These are phyloP conservation scores for Sinopyrophorus schimmeli DNA, from an alignment of 2,888 invertebrate species.

Conservation along the genomic window DNA sequence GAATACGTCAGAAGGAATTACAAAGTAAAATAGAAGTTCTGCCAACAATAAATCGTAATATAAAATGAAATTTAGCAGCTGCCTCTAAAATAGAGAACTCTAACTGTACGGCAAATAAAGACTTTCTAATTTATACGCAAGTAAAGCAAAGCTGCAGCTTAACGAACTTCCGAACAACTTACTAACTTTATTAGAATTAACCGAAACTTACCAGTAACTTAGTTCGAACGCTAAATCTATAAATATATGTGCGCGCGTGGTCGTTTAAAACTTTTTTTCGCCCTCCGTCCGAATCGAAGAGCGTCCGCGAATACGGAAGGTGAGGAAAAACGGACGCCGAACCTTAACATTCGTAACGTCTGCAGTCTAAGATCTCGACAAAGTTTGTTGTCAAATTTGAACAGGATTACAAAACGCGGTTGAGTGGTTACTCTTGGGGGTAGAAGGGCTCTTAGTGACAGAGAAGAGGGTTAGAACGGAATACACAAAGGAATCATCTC, in stretches of 20 bases:
- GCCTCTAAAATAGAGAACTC: constrained; percentile 10
- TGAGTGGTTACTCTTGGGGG: constrained; percentile 34
- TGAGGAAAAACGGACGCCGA: constrained; percentile 12
- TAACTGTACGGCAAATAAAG: constrained; percentile 22
- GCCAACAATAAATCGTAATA: constrained; percentile 21
- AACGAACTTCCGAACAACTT: constrained; percentile 23
- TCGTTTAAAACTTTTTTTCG: constrained; percentile 16
- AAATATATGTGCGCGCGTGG: constrained; percentile 20
- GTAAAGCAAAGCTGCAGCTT: constrained; percentile 27
- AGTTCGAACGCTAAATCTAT: constrained; percentile 23
- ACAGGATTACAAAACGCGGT: constrained; percentile 36
- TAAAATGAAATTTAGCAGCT: constrained; percentile 21
- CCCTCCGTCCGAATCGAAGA: too few relatives aligned
- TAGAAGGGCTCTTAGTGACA: constrained; percentile 28
- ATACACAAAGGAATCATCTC: constrained; percentile 32
- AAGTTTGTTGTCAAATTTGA: constrained; percentile 40
- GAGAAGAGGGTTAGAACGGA: constrained; percentile 33
- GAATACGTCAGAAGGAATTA: not conserved
- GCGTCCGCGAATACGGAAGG: not conserved
- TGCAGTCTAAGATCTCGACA: constrained; percentile 23
- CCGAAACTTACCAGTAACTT: constrained; percentile 27
- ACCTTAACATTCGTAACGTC: constrained; percentile 5
- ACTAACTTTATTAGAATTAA: constrained; percentile 29
- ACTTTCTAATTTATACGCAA: constrained; percentile 29
- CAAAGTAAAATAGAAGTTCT: constrained; percentile 1